Evolutionary conservation across 2,113 vertebrate species (phyloP).

Genomic region (Jacana jacana): DNA sequence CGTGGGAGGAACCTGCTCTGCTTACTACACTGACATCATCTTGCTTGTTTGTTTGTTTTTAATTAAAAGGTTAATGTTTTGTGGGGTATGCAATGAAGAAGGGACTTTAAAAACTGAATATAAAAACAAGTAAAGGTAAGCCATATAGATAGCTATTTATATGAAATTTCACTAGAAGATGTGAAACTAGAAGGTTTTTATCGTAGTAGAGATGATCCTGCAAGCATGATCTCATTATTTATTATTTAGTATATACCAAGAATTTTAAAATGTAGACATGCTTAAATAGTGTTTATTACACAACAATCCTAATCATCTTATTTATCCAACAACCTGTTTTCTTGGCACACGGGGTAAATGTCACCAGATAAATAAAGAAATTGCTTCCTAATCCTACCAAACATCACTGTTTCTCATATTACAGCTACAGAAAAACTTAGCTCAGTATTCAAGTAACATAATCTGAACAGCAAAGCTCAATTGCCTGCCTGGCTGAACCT

Average conservation of each 20-base stretch:
- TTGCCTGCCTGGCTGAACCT: background rate
- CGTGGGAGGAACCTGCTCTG: background rate
- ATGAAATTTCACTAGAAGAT: background rate
- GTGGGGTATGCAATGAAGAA: background rate
- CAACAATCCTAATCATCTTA: background rate
- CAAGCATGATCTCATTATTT: background rate
- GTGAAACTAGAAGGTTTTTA: background rate
- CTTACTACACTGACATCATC: background rate
- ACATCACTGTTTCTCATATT: background rate
- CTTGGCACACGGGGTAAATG: background rate
- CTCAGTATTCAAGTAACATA: background rate
- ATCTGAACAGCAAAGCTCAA: background rate
- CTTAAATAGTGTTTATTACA: background rate
- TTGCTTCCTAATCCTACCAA: background rate
- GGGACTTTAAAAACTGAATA: background rate
- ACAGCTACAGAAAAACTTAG: background rate
- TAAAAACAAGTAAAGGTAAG: background rate
- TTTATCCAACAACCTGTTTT: background rate
- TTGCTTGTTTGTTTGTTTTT: background rate
- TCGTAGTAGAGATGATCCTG: background rate
- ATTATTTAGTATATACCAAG: background rate
- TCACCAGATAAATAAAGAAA: background rate
- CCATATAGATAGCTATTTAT: background rate
- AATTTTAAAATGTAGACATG: background rate
- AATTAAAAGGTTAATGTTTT: background rate